A percentile compares a stretch with the other conserved stretches of the same genome.
Conservation (phyloP, 2,797 vertebrate species). For the Myotis findleyi region DNA sequence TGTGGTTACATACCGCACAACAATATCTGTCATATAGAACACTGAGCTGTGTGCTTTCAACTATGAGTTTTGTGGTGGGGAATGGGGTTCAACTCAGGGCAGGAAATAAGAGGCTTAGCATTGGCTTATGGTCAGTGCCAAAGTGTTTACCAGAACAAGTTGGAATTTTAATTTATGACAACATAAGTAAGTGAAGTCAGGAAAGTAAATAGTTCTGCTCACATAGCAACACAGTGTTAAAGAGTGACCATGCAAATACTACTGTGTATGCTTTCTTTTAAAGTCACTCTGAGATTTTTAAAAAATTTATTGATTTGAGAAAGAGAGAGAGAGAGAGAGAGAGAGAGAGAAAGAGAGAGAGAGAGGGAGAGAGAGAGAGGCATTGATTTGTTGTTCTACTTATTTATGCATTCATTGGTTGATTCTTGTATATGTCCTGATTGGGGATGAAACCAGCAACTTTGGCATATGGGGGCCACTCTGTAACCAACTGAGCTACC, state of each 20-base stretch:
- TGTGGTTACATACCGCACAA: not conserved
- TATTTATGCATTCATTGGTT: not conserved
- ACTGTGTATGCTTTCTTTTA: not conserved
- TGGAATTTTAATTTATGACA: slow-evolving; percentile 43
- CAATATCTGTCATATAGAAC: not conserved
- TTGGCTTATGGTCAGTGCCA: not conserved
- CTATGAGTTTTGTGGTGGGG: slow-evolving; percentile 36
- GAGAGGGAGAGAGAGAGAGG: too few relatives aligned
- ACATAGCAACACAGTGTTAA: not conserved
- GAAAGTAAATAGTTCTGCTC: slow-evolving; percentile 33
- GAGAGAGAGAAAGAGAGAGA: too few relatives aligned
- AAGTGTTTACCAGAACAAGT: slow-evolving; percentile 37
- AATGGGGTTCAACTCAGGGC: not conserved
- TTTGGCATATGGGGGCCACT: not conserved
- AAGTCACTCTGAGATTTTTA: not conserved
- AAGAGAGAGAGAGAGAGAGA: not conserved
- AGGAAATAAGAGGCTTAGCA: slow-evolving; percentile 14
- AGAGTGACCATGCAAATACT: not conserved
- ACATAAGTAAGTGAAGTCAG: slow-evolving; percentile 6
- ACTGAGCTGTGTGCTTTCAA: not conserved
- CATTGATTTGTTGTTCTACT: not conserved
- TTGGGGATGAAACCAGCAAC: not conserved
- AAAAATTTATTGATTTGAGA: not conserved
- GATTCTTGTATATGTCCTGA: not conserved
- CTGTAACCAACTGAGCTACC: not conserved